Evolutionary conservation across 2,113 vertebrate species (phyloP).

Genomic region (Corythoichthys haematopterus): DNA sequence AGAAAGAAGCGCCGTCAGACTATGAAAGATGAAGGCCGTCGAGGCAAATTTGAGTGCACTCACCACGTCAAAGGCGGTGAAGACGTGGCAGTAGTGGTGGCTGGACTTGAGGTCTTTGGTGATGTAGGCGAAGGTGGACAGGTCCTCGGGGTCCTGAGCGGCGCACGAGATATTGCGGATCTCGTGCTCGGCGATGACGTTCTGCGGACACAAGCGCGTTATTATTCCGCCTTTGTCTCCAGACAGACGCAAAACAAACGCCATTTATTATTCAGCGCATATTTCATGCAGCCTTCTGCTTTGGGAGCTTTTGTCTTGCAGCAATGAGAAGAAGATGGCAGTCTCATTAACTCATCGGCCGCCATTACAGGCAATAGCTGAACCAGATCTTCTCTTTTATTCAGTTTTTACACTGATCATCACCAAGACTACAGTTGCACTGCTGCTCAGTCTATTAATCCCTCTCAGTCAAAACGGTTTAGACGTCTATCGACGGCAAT

Average conservation of each 20-base stretch:
- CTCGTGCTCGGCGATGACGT: constrained; percentile 97
- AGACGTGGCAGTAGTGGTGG: constrained; percentile 99
- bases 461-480: background rate
- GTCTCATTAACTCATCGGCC: constrained; percentile 2
- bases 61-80: constrained; percentile 98
- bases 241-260: constrained; percentile 40
- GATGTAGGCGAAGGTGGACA: constrained; percentile 98
- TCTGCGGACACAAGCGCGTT: constrained; percentile 62
- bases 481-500: too few species aligned
- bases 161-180: constrained; percentile 99
- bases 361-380: too few species aligned
- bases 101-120: constrained; percentile 99
- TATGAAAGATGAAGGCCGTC: background rate
- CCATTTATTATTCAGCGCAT: constrained; percentile 44
- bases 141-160: constrained; percentile 96
- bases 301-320: constrained; percentile 31
- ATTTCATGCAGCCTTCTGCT: constrained; percentile 30
- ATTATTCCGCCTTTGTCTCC: constrained; percentile 14
- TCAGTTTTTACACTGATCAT: too few species aligned
- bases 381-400: background rate
- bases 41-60: constrained; percentile 52
- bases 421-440: too few species aligned
- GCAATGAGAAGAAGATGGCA: constrained; percentile 1
- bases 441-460: too few species aligned
- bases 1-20: background rate